Evolutionary conservation across 1,140 invertebrate genomes (phyloP).

Genomic region (Macrocentrus cingulum): DNA sequence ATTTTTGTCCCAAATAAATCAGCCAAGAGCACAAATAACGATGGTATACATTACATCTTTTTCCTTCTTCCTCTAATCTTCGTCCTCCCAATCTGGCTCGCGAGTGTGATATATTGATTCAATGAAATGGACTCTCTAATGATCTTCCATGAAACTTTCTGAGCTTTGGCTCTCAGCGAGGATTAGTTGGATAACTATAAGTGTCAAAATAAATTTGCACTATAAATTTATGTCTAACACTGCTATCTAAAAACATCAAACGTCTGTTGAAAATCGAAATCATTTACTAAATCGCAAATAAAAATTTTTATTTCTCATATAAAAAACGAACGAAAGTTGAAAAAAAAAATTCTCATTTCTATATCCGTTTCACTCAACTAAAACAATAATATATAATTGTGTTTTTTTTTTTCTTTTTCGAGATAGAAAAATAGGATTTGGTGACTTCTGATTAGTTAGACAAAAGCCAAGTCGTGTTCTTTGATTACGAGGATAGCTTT

Average conservation of each 20-base stretch:
- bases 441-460: no score
- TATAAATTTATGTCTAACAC: slow-evolving; percentile 4
- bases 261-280: background rate
- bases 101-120: slow-evolving; percentile 30
- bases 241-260: slow-evolving; percentile 5
- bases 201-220: slow-evolving; percentile 11
- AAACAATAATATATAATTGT: no score
- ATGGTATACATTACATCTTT: background rate
- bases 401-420: no score
- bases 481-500: no score
- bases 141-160: slow-evolving; percentile 15
- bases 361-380: no score
- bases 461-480: no score
- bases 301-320: no score
- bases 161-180: background rate
- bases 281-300: background rate
- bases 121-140: slow-evolving; percentile 30
- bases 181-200: slow-evolving; percentile 18
- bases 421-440: no score
- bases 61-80: background rate
- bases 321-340: no score
- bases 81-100: background rate
- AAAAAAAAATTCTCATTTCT: no score
- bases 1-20: slow-evolving; percentile 35
- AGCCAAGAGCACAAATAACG: slow-evolving; percentile 39